phyloP scores from a whole-genome alignment of 2,113 vertebrate species.

The Butastur rufipennis region DNA sequence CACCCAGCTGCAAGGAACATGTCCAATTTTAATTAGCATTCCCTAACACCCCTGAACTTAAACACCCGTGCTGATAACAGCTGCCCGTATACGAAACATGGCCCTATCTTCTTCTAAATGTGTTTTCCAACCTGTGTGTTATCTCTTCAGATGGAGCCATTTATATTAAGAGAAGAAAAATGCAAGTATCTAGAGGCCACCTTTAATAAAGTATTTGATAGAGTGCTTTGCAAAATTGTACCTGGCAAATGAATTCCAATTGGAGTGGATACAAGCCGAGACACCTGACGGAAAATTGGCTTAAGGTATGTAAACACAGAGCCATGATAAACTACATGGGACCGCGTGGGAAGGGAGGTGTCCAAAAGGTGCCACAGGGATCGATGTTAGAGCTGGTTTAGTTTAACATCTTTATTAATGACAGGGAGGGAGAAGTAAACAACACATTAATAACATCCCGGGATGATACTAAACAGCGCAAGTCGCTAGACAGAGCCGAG shows the following conservation, averaged over 20 bases:
- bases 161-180: constrained; percentile 36
- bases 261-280: constrained; percentile 3
- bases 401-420: constrained; percentile 65
- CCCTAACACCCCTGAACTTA: not conserved
- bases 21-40: not conserved
- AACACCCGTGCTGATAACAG: not conserved
- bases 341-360: not conserved
- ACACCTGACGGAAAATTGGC: constrained; percentile 10
- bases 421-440: constrained; percentile 42
- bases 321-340: constrained; percentile 40
- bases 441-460: constrained; percentile 47
- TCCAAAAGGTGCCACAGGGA: constrained; percentile 31
- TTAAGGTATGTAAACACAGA: constrained; percentile 20
- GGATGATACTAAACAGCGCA: not conserved
- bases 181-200: constrained; percentile 11
- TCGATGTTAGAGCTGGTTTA: constrained; percentile 28
- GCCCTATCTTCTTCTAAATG: not conserved
- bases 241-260: constrained; percentile 47
- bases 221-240: not conserved
- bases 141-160: not conserved
- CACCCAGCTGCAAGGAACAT: not conserved
- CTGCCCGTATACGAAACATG: accelerated
- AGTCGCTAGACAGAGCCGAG: not conserved
- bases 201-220: constrained; percentile 38
- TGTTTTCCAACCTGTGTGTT: not conserved